Percentiles rank a stretch among this genome's conserved stretches.
phyloP scores from a whole-genome alignment of 1,140 invertebrate species.

The Aradophagus sp. region DNA sequence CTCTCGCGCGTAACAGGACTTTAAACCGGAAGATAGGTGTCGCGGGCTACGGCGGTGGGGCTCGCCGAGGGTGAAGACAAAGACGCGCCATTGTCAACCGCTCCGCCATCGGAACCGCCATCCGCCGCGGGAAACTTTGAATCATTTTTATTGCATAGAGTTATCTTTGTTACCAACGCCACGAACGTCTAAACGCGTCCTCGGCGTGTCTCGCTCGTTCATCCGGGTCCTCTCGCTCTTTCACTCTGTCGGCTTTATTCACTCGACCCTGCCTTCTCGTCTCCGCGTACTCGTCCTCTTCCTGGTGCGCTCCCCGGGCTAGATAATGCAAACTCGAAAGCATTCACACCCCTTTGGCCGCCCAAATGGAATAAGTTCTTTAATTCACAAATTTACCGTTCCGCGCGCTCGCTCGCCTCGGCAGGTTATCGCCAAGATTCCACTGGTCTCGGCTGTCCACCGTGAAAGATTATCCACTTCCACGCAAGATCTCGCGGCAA shows the following conservation, averaged over 20 bases:
- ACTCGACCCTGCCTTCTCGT: conserved; percentile 48
- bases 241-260: conserved; percentile 54
- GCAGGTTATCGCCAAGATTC: conserved; percentile 62
- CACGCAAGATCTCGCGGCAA: conserved; percentile 38
- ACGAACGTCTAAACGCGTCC: conserved; percentile 73
- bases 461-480: conserved; percentile 57
- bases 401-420: conserved; percentile 38
- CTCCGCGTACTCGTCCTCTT: conserved; percentile 51
- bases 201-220: conserved; percentile 51
- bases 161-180: conserved; percentile 76
- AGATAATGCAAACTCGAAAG: conserved; percentile 75
- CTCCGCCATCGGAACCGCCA: conserved; percentile 75
- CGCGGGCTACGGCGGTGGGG: conserved; percentile 67
- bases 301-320: conserved; percentile 62
- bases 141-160: conserved; percentile 77
- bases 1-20: conserved; percentile 70
- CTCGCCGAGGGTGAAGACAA: conserved; percentile 71
- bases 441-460: conserved; percentile 49
- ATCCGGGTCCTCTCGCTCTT: no score
- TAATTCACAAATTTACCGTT: conserved; percentile 75
- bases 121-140: conserved; percentile 76
- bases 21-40: conserved; percentile 77
- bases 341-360: conserved; percentile 75
- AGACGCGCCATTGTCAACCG: conserved; percentile 75
- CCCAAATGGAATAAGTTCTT: conserved; percentile 77